Evolutionary conservation across 2,888 invertebrate genomes (phyloP).

Genomic region (Drosophila incognita): DNA sequence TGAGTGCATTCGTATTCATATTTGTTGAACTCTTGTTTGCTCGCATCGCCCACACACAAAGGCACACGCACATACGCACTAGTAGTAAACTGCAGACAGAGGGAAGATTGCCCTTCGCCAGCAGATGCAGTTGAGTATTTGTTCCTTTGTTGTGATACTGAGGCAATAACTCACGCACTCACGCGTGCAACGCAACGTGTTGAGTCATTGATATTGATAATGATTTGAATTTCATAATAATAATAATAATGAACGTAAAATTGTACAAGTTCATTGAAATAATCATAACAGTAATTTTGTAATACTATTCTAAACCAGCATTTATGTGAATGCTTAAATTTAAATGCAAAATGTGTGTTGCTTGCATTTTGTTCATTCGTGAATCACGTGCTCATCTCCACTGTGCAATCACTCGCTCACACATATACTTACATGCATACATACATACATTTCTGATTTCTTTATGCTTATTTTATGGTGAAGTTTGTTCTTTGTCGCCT

Average conservation of each 20-base stretch:
- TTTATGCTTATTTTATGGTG: slow-evolving; percentile 40
- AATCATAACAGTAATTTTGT: neutral
- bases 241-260: neutral
- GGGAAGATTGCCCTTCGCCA: slow-evolving; percentile 46
- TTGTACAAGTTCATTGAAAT: neutral
- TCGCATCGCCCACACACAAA: slow-evolving; percentile 42
- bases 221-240: neutral
- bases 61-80: neutral
- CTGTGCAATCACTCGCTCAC: neutral
- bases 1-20: slow-evolving; percentile 19
- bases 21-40: slow-evolving; percentile 62
- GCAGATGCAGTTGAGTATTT: slow-evolving; percentile 30
- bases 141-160: neutral
- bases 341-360: neutral
- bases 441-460: slow-evolving; percentile 39
- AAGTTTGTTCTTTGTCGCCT: slow-evolving; percentile 72
- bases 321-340: neutral
- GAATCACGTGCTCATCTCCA: neutral
- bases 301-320: neutral
- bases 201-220: neutral
- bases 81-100: slow-evolving; percentile 44
- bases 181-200: neutral
- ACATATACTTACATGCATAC: neutral
- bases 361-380: neutral
- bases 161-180: slow-evolving; percentile 5